Base-by-base conservation (phyloP, 2,888 invertebrate species). In the Meandrusa payeni region DNA sequence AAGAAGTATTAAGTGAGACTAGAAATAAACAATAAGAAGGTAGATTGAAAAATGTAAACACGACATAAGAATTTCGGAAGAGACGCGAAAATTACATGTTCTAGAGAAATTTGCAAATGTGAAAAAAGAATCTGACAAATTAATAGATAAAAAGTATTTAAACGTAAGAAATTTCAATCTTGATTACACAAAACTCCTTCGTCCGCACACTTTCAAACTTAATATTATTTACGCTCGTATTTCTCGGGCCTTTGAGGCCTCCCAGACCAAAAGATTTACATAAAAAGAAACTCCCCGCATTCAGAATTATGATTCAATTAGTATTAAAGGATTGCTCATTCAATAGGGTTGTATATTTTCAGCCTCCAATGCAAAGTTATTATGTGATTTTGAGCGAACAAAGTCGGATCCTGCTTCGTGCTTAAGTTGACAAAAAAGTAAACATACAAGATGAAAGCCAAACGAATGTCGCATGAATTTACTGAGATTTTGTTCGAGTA, bases 261-360 rank as follows among this genome's bases (percentile, higher is more conserved):
- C 64, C 52, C 63, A 68, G 68, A 66, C 70, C 64, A 72, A 80
- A 80, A 82, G 77, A 82, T 85, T 85, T 85, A 76, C 82, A 82
- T 85, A 80, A 85, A 86, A 87, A 83, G 82, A 83, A 86, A 86
- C 75, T 83, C 82, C 75, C 69, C 76, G 75, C 73, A 74, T 76
- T 65, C 66, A 63, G 79, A 85, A 87, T 86, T 86, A 87, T 85
- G 82, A 86, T 87, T 86, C 86, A 86, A 87, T 87, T 86, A 87
- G 87, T 82, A 80, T 87, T 86, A 86, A 82, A 79, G 86, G 82
- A 82, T 83, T 82, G 83, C 74, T 63, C 64, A 64, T 73, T 78
- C 81, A 82, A 83, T 82, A 78, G 81, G 72, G 56, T 63, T 61
- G 74, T 73, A 78, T 66, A 81, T 83, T 86, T 85, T 83, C 74